phyloP scores from a whole-genome alignment of 2,888 invertebrate species.

The Acanthoscelides obtectus region DNA sequence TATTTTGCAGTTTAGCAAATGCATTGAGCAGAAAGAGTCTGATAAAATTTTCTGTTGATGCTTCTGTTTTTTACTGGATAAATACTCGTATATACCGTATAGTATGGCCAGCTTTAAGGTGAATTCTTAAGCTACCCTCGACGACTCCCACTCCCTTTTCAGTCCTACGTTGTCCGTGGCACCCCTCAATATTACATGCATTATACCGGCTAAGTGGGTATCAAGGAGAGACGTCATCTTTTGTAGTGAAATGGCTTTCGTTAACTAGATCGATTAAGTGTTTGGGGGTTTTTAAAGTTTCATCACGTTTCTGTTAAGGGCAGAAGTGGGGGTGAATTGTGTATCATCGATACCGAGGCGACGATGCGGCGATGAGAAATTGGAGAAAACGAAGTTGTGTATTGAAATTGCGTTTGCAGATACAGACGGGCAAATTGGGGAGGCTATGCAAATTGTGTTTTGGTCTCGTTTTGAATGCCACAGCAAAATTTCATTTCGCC shows the following conservation, averaged over 20 bases:
- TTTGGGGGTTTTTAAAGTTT: conserved; percentile 6
- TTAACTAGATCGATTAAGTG: conserved; percentile 10
- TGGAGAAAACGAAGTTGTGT: neutral
- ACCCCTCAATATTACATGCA: conserved; percentile 24
- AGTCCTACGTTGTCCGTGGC: neutral
- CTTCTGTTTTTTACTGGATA: too few species aligned
- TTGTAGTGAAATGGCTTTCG: conserved; percentile 10
- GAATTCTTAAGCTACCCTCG: conserved; percentile 36
- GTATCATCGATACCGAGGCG: neutral
- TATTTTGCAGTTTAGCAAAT: too few species aligned
- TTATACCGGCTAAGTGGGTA: conserved; percentile 38
- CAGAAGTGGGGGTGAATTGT: neutral
- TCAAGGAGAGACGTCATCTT: conserved; percentile 31
- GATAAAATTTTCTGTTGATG: too few species aligned
- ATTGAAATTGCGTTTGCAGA: neutral
- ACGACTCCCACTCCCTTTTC: conserved; percentile 12
- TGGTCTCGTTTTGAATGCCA: neutral
- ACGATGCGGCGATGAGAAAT: neutral
- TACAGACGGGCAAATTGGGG: neutral
- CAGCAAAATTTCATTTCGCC: too few species aligned
- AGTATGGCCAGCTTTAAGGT: conserved; percentile 21
- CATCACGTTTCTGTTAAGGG: conserved; percentile 6
- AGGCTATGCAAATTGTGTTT: neutral
- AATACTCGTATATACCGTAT: too few species aligned
- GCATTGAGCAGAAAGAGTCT: too few species aligned